phyloP scores from a whole-genome alignment of 2,797 vertebrate species.

The Poeciliopsis gracilis region DNA sequence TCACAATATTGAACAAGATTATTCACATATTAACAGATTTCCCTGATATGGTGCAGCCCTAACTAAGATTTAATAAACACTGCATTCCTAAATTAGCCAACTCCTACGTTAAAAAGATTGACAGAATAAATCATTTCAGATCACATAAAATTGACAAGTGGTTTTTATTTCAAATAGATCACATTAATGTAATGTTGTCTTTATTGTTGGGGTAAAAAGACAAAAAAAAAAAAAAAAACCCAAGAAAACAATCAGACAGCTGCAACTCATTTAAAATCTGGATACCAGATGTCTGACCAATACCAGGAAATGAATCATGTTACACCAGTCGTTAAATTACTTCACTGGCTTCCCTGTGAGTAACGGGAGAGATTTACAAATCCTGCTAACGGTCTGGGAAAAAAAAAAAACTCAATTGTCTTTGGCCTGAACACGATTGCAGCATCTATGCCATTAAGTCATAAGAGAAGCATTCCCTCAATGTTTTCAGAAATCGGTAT shows the following conservation, averaged over 20 bases:
- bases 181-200: background rate
- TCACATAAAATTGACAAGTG: background rate
- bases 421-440: background rate
- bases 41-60: background rate
- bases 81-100: background rate
- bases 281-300: background rate
- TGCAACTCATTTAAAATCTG: background rate
- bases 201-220: background rate
- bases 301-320: background rate
- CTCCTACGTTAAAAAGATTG: background rate
- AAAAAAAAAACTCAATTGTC: background rate
- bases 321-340: background rate
- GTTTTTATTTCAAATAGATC: background rate
- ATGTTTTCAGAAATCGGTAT: background rate
- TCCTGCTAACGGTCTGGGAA: background rate
- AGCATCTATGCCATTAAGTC: background rate
- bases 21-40: background rate
- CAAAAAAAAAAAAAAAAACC: background rate
- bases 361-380: background rate
- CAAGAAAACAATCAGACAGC: background rate
- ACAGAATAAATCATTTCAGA: background rate
- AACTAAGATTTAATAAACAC: background rate
- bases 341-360: background rate
- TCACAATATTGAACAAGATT: background rate
- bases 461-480: background rate